Conservation (phyloP, 2,888 invertebrate genomes). For the Meghimatium bilineatum region DNA sequence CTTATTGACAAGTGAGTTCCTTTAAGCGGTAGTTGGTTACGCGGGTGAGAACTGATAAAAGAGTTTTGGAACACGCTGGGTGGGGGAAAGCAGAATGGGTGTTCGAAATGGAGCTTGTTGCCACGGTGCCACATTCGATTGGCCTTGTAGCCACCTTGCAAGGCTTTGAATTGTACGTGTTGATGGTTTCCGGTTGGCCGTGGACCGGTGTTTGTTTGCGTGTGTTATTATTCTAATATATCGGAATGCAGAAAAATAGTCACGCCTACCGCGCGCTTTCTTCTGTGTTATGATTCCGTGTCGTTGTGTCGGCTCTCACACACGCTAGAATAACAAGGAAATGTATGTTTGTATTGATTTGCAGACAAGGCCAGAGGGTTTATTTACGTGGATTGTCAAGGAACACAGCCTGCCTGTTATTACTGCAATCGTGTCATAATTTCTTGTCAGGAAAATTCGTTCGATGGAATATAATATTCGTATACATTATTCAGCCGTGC, state of each 20-base stretch:
- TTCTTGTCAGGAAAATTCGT: not conserved
- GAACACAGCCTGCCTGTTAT: not conserved
- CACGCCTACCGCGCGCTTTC: not conserved
- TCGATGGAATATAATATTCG: not conserved
- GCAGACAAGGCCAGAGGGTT: not conserved
- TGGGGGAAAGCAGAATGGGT: not conserved
- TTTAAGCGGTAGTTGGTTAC: not conserved
- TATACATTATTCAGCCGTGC: not conserved
- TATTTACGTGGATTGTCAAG: not conserved
- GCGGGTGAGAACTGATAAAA: constrained; percentile 12
- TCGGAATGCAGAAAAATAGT: not conserved
- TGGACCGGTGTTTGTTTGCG: not conserved
- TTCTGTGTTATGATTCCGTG: not conserved
- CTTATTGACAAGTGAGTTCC: not conserved
- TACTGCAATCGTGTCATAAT: not conserved
- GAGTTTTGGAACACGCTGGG: constrained; percentile 2
- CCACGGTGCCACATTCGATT: constrained; percentile 14
- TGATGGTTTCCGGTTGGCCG: not conserved
- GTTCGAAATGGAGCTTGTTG: not conserved
- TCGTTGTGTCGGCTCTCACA: not conserved
- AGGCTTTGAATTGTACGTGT: not conserved
- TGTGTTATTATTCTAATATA: not conserved
- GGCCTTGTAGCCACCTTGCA: constrained; percentile 4
- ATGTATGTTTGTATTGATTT: not conserved
- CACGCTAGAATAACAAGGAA: not conserved